Evolutionary conservation across 2,113 vertebrate genomes (phyloP).

Genomic region (Amphiprion percula): DNA sequence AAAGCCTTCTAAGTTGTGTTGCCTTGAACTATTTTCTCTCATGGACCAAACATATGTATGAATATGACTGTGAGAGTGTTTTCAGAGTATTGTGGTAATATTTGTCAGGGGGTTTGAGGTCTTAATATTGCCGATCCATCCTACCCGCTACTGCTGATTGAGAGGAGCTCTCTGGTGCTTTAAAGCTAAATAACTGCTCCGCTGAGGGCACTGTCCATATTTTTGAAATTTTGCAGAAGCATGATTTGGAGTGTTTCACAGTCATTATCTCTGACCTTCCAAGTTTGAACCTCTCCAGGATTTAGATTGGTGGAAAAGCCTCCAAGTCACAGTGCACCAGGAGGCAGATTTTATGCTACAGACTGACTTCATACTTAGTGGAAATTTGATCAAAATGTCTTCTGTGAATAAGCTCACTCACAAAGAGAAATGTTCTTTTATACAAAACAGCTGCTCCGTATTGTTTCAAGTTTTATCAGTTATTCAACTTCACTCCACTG

Average conservation of each 20-base stretch:
- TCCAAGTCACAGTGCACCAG: slow-evolving; percentile 66
- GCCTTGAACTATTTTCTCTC: slow-evolving; percentile 21
- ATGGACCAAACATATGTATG: background rate
- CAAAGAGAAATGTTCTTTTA: slow-evolving; percentile 16
- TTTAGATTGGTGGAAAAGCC: slow-evolving; percentile 74
- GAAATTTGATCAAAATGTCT: slow-evolving; percentile 61
- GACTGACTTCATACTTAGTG: slow-evolving; percentile 62
- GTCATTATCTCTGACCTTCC: slow-evolving; percentile 72
- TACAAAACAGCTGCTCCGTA: background rate
- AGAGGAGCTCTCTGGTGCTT: slow-evolving; percentile 59
- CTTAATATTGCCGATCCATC: slow-evolving; percentile 37
- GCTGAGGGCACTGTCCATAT: slow-evolving; percentile 61
- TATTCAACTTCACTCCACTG: background rate
- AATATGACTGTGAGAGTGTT: background rate
- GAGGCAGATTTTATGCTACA: slow-evolving; percentile 57
- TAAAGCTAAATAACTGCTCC: slow-evolving; percentile 59
- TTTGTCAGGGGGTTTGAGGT: slow-evolving; percentile 39
- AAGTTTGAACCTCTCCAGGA: slow-evolving; percentile 69
- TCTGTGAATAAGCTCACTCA: slow-evolving; percentile 21
- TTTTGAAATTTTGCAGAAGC: slow-evolving; percentile 61
- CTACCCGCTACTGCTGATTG: slow-evolving; percentile 45
- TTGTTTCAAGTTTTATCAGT: background rate
- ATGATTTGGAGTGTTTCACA: slow-evolving; percentile 71
- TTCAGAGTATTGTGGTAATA: slow-evolving; percentile 25
- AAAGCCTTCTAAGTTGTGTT: background rate